Conservation (phyloP, 2,888 invertebrate species). For the Amphipoea lucens region DNA sequence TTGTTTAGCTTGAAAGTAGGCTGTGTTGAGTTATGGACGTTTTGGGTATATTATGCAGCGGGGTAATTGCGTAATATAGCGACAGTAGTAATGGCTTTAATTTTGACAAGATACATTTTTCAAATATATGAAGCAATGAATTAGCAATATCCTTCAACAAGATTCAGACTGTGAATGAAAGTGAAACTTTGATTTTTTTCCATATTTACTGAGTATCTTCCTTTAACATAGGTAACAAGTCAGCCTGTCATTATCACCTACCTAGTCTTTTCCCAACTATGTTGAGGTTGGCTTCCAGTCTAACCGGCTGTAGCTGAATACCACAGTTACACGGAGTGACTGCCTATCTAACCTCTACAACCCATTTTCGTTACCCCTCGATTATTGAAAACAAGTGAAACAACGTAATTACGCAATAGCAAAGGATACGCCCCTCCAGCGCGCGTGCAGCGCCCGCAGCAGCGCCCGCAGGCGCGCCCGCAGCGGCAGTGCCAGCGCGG, state of each 20-base stretch:
- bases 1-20: conserved; percentile 63
- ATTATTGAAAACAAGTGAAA: no score
- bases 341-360: no score
- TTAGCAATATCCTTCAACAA: no score
- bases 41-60: not conserved
- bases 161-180: not conserved
- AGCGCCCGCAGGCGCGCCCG: conserved; percentile 92
- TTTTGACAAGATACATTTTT: not conserved
- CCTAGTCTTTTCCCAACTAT: not conserved
- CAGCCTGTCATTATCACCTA: not conserved
- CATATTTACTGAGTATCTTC: not conserved
- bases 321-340: not conserved
- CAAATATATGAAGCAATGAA: no score
- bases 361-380: no score
- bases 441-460: conserved; percentile 93
- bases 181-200: not conserved
- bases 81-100: not conserved
- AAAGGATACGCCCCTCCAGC: conserved; percentile 93
- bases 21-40: conserved; percentile 66
- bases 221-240: not conserved
- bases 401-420: not conserved
- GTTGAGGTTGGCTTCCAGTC: not conserved
- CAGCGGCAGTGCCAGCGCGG: conserved; percentile 93
- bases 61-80: not conserved
- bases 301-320: not conserved